Percentiles rank a stretch among this genome's conserved stretches.
Conservation (phyloP, 2,113 vertebrate species). For the Silurus asotus region DNA sequence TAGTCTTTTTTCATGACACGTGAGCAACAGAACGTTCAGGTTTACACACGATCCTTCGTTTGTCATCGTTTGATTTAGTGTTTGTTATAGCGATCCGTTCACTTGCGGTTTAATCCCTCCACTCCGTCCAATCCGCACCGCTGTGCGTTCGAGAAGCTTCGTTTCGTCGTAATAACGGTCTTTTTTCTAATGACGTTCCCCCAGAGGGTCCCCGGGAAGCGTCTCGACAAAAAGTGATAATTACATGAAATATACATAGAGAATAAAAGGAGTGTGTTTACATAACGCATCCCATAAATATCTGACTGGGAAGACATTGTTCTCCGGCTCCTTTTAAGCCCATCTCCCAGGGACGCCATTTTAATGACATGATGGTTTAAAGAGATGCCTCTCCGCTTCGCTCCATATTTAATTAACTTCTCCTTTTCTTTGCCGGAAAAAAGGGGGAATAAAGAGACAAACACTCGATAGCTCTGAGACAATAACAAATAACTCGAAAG, state of each 20-base stretch:
- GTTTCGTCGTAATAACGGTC: conserved; percentile 67
- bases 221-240: conserved; percentile 97
- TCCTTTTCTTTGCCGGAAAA: conserved; percentile 83
- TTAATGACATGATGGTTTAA: conserved; percentile 99
- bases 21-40: not conserved
- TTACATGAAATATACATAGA: conserved; percentile 99
- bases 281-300: conserved; percentile 99
- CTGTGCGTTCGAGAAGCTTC: conserved; percentile 48
- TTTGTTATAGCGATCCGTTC: not conserved
- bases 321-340: conserved; percentile 93
- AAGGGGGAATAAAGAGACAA: conserved; percentile 73
- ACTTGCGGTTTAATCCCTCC: conserved; percentile 20
- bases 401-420: conserved; percentile 99
- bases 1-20: conserved; percentile 2
- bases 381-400: conserved; percentile 97
- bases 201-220: conserved; percentile 87
- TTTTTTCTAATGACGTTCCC: conserved; percentile 96
- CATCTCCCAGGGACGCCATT: conserved; percentile 92
- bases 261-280: conserved; percentile 98
- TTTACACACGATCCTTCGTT: not conserved
- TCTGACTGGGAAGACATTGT: conserved; percentile 99
- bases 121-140: conserved; percentile 31
- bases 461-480: conserved; percentile 87
- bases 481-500: conserved; percentile 93
- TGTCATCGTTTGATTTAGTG: not conserved